These are phyloP conservation scores for Drosophila eohydei DNA, from an alignment of 2,888 invertebrate species.

Conservation along the genomic window DNA sequence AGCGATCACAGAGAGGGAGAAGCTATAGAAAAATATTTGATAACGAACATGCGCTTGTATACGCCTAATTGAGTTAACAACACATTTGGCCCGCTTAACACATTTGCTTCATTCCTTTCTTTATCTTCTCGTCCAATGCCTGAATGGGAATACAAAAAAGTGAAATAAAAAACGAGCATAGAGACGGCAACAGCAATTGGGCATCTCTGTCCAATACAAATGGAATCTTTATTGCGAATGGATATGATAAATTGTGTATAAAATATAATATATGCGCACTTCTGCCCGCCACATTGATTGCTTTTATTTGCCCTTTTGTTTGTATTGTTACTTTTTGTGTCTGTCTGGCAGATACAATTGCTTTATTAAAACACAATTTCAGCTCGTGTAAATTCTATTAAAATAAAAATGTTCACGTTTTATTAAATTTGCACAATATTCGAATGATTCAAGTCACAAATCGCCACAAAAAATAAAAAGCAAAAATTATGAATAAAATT, in stretches of 20 bases:
- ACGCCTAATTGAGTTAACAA: constrained; percentile 16
- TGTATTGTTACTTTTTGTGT: too few relatives aligned
- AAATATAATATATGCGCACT: constrained; percentile 10
- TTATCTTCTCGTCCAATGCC: not conserved
- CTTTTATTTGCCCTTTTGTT: constrained; percentile 9
- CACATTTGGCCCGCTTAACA: constrained; percentile 14
- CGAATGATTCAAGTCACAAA: not conserved
- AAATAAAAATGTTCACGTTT: constrained; percentile 3
- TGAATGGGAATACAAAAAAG: constrained; percentile 7
- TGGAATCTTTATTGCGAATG: constrained; percentile 11
- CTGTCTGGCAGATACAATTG: constrained; percentile 9
- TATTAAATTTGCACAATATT: not conserved
- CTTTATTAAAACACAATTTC: constrained; percentile 7
- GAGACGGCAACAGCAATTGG: constrained; percentile 13
- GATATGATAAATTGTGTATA: constrained; percentile 20
- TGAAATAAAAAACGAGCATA: not conserved
- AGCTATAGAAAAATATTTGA: constrained; percentile 6
- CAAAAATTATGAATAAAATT: not conserved
- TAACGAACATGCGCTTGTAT: not conserved
- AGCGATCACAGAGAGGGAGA: not conserved
- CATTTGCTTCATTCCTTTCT: constrained; percentile 10
- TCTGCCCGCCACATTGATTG: constrained; percentile 11
- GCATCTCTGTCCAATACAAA: constrained; percentile 12
- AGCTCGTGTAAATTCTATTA: constrained; percentile 3
- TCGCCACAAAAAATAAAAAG: not conserved